Base-by-base conservation (phyloP, 1,140 invertebrate species). In the Trinorchestia longiramus region DNA sequence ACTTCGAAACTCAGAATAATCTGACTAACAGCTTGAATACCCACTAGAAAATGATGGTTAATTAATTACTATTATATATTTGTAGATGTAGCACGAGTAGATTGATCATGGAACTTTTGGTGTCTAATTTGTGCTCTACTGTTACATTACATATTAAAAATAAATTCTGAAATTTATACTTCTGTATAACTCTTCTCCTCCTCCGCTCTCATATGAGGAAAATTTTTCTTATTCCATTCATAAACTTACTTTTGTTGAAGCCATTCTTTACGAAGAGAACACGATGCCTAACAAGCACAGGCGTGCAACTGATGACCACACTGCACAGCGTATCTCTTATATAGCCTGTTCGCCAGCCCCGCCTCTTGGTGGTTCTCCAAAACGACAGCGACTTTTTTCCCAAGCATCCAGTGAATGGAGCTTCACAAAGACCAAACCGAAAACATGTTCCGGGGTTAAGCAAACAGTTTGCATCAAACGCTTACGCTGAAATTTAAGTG, bases 241-340 rank as follows among this genome's bases (percentile, higher is more conserved):
- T 94, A 23, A 36, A 94, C 92, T 94, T 94, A 94, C 92, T 94
- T 94, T 94, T 94, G 43, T 94, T 6, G 92, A 94, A 94, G 92
- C 92, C 92, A 94, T 94, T 8, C 36, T 94, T 6, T 15, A 15
- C 41, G 40, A 47, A 43, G 92, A n/a, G 41, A 6, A 43, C 44
- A 40, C 92, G 4, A 40, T 36, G 8, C 92, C 44, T 94, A 40
- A 45, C 92, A 47, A 47, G 92, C 92, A 94, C 92, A 42, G 41
- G 23, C 92, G 41, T 43, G 92, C 92, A 94, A 94, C 92, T 94
- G 92, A 94, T 94, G 92, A 43, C 43, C 6, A 45, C 6, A 45
- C 44, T 8, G 11, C 43, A 42, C 41, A 40, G 0, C 43, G 92
- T 40, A 17, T 6, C 6, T 44, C 43, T 94, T 94, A 94, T 94